Percentiles rank a stretch among this genome's conserved stretches.
Evolutionary conservation across 2,113 vertebrate genomes (phyloP).

Genomic region (Phrynosoma platyrhinos): DNA sequence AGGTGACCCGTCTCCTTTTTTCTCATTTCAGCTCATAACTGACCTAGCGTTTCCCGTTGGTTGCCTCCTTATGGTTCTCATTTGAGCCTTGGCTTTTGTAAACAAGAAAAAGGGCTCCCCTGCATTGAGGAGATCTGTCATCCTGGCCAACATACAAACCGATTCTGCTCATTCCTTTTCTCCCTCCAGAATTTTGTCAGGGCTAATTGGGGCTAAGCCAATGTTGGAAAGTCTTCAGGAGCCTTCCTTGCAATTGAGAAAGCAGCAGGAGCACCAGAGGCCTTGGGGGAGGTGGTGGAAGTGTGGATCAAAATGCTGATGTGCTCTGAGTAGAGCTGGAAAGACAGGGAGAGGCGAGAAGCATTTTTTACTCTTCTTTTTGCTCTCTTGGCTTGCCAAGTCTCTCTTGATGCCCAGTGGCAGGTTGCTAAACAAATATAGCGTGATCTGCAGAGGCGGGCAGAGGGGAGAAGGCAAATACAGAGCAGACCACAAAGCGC

Average conservation of each 20-base stretch:
- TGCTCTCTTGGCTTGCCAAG: not conserved
- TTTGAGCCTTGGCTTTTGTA: slow-evolving; percentile 67
- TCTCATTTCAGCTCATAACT: not conserved
- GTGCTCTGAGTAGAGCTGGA: not conserved
- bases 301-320: slow-evolving; percentile 38
- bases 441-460: not conserved
- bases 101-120: slow-evolving; percentile 64
- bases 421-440: not conserved
- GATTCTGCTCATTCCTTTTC: slow-evolving; percentile 67
- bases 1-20: not conserved
- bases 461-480: slow-evolving; percentile 3
- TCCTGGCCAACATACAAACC: slow-evolving; percentile 63
- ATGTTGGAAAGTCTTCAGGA: slow-evolving; percentile 51
- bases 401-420: not conserved
- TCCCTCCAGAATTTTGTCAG: slow-evolving; percentile 64
- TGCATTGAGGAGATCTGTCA: slow-evolving; percentile 67
- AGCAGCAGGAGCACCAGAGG: slow-evolving; percentile 22
- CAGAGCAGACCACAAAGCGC: not conserved
- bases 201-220: slow-evolving; percentile 70
- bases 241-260: slow-evolving; percentile 51
- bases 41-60: slow-evolving; percentile 45
- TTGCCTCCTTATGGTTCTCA: slow-evolving; percentile 65
- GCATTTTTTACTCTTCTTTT: not conserved
- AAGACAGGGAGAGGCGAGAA: accelerated
- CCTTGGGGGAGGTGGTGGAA: slow-evolving; percentile 27